phyloP scores from a whole-genome alignment of 2,797 vertebrate genomes.

The Discoglossus pictus region DNA sequence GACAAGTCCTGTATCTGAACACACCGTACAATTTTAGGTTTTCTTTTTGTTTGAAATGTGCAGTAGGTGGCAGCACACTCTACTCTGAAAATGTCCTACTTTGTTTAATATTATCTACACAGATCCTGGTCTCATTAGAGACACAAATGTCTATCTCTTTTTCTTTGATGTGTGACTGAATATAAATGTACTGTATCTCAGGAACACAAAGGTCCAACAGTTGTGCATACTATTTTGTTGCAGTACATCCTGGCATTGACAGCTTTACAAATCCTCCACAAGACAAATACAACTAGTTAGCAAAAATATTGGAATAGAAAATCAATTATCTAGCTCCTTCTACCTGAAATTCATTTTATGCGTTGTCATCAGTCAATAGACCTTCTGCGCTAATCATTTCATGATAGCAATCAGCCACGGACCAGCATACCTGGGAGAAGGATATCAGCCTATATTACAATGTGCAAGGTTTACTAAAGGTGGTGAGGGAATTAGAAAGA shows the following conservation, averaged over 20 bases:
- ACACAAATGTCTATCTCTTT: constrained; percentile 35
- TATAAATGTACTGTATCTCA: constrained; percentile 19
- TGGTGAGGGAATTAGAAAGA: too few species aligned
- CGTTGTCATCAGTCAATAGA: constrained; percentile 4
- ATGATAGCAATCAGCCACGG: too few species aligned
- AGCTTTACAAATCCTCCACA: constrained; percentile 25
- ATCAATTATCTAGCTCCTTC: constrained; percentile 15
- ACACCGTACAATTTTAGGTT: too few species aligned
- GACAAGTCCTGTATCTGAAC: too few species aligned
- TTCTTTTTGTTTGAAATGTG: background rate
- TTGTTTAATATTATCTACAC: background rate
- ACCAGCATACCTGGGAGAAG: background rate
- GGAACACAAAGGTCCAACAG: constrained; percentile 25
- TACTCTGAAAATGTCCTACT: constrained; percentile 4
- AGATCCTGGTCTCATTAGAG: constrained; percentile 19
- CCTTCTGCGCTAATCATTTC: constrained; percentile 8
- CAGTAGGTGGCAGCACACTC: constrained; percentile 42
- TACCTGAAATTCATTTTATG: constrained; percentile 4
- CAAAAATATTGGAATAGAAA: constrained; percentile 26
- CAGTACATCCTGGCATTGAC: constrained; percentile 17
- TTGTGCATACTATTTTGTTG: constrained; percentile 1
- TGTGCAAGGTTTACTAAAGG: too few species aligned
- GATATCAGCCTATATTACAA: too few species aligned
- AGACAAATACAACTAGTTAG: constrained; percentile 23
- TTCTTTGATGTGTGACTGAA: constrained; percentile 39